phyloP scores from a whole-genome alignment of 2,888 invertebrate genomes.

The Pammene fasciana region DNA sequence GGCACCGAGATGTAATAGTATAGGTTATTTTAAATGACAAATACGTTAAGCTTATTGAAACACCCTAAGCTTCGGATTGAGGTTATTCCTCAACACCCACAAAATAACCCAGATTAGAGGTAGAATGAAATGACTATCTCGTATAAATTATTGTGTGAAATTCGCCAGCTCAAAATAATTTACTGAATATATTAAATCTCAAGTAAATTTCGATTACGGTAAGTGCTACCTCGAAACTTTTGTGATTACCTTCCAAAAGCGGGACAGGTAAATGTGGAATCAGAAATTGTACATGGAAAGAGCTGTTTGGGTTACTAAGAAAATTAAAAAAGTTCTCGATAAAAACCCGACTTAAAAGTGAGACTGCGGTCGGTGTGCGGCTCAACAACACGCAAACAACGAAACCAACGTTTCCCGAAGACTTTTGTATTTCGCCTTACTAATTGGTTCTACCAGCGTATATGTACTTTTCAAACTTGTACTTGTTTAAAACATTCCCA shows the following conservation, averaged over 20 bases:
- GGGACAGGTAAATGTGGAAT: neutral
- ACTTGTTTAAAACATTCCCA: no score
- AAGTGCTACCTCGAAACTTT: neutral
- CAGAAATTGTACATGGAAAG: neutral
- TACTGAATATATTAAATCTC: neutral
- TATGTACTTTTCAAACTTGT: no score
- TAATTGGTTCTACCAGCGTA: no score
- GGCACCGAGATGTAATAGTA: no score
- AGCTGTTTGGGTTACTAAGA: neutral
- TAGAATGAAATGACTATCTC: neutral
- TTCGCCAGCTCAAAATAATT: neutral
- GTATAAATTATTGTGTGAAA: neutral
- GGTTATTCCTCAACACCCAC: neutral
- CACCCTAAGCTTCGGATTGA: neutral
- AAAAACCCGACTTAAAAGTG: neutral
- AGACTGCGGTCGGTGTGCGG: neutral
- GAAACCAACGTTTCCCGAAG: no score
- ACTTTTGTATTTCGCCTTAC: no score
- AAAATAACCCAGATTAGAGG: no score
- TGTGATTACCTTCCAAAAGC: neutral
- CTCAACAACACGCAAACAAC: neutral
- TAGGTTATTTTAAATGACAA: neutral
- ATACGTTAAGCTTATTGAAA: neutral
- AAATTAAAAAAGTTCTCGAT: slow-evolving; percentile 3
- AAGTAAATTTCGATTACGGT: neutral